These are phyloP conservation scores for Scleropages formosus DNA, from an alignment of 2,797 vertebrate genomes.

Conservation along the genomic window DNA sequence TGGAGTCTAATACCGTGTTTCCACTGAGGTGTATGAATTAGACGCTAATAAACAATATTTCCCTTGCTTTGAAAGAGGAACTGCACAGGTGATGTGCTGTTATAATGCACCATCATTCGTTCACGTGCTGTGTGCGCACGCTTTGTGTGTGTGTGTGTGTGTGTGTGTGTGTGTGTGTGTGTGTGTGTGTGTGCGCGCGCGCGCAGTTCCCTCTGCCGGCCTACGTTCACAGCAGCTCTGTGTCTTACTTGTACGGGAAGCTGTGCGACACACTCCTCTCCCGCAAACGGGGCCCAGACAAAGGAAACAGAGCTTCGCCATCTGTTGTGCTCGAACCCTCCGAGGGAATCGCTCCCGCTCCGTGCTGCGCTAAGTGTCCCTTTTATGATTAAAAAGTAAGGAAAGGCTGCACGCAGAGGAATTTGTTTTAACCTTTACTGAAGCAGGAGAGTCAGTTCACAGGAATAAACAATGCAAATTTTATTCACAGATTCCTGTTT, in stretches of 20 bases:
- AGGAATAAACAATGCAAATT: too few relatives aligned
- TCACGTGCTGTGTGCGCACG: slow-evolving; percentile 22
- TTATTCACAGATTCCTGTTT: too few relatives aligned
- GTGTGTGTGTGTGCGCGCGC: slow-evolving; percentile 3
- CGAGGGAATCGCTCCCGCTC: background rate
- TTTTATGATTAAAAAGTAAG: background rate
- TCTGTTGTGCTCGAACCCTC: slow-evolving; percentile 7
- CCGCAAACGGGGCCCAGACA: slow-evolving; percentile 9
- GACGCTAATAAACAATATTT: too few relatives aligned
- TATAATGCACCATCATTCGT: slow-evolving; percentile 29
- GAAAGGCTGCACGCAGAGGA: background rate
- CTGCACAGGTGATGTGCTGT: background rate
- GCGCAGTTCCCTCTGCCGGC: slow-evolving; percentile 24
- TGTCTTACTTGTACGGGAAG: slow-evolving; percentile 8
- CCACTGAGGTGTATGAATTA: background rate
- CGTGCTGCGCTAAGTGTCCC: background rate
- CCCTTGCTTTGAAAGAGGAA: background rate
- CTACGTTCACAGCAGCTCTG: slow-evolving; percentile 21
- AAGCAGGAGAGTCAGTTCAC: background rate
- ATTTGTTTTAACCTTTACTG: background rate
- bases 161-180: slow-evolving; percentile 21
- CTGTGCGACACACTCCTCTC: background rate
- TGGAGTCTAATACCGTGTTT: slow-evolving; percentile 8
- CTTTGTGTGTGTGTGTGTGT: slow-evolving; percentile 14
- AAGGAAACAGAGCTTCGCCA: slow-evolving; percentile 20